A percentile compares a stretch with the other conserved stretches of the same genome.
phyloP scores from a whole-genome alignment of 2,888 invertebrate species.

The Zele albiditarsus region DNA sequence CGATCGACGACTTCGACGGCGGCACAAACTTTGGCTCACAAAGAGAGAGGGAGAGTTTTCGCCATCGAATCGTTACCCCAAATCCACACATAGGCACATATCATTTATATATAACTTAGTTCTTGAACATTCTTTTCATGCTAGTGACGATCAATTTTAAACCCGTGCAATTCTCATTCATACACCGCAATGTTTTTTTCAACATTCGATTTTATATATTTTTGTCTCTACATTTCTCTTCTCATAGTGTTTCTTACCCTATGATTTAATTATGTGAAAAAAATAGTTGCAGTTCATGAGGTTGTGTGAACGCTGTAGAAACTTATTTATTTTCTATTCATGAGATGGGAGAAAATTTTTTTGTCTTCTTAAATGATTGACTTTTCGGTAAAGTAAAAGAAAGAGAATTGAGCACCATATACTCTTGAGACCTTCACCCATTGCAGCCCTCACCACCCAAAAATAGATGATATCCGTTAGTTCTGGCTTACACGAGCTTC shows the following conservation, averaged over 20 bases:
- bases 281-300: too few relatives aligned
- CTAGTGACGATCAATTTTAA: background rate
- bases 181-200: background rate
- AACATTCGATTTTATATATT: background rate
- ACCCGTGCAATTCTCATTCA: background rate
- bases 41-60: background rate
- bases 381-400: background rate
- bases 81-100: background rate
- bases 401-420: background rate
- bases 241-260: background rate
- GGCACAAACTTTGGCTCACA: conserved; percentile 3
- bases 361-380: background rate
- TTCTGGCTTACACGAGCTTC: conserved; percentile 47
- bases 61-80: conserved; percentile 19
- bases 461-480: conserved; percentile 44
- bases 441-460: conserved; percentile 47
- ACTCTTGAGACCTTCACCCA: conserved; percentile 49
- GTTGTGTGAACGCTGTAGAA: too few relatives aligned
- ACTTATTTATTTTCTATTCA: background rate
- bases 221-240: background rate
- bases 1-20: conserved; percentile 32
- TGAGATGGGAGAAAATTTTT: background rate
- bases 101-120: background rate
- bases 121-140: background rate
- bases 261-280: too few relatives aligned